phyloP scores from a whole-genome alignment of 2,113 vertebrate genomes.

The Notiomystis cincta region DNA sequence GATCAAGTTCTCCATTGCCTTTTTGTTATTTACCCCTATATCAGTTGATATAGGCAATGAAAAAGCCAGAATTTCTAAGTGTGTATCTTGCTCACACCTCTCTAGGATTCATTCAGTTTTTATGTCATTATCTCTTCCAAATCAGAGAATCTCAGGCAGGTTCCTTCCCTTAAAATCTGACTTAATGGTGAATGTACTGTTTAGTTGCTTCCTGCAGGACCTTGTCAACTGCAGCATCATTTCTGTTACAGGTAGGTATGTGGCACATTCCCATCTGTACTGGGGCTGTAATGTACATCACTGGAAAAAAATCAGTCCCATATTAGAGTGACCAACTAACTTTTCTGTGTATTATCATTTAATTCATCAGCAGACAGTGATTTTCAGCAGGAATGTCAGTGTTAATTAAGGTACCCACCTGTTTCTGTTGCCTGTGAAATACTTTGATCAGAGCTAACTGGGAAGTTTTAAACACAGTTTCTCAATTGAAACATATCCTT shows the following conservation, averaged over 20 bases:
- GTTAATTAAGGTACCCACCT: neutral
- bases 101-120: neutral
- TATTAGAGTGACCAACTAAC: neutral
- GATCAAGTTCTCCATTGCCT: neutral
- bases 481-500: neutral
- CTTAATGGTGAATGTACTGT: neutral
- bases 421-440: neutral
- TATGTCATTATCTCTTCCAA: neutral
- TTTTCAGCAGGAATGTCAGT: neutral
- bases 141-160: neutral
- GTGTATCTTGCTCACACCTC: neutral
- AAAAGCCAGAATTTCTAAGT: neutral
- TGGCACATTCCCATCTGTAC: neutral
- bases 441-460: neutral
- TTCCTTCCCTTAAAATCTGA: neutral
- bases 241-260: constrained; percentile 79
- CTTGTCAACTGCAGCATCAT: constrained; percentile 84
- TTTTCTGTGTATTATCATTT: neutral
- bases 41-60: neutral
- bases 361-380: neutral
- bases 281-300: neutral
- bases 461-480: neutral
- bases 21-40: neutral
- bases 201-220: constrained; percentile 64
- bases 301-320: neutral